Base-by-base conservation (phyloP, 2,888 invertebrate genomes). In the Cyclophora punctaria region DNA sequence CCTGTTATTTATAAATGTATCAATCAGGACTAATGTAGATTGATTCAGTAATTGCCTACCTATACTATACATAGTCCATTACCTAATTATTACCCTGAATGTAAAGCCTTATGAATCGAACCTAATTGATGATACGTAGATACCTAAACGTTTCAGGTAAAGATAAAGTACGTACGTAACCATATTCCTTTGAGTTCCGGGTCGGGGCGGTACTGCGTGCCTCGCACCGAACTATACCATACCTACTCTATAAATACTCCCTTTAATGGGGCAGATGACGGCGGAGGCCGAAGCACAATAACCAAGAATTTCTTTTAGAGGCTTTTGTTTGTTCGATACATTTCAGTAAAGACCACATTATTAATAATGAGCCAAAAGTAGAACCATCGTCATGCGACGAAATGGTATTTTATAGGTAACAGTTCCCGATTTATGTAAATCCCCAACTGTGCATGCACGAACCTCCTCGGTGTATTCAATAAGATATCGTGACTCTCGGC, bases 401-500 rank as follows among this genome's bases (percentile, higher is more conserved):
- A 67, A 66, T 53, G 56, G 55, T 56, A 58, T 60, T 59, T 52
- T 56, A 62, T 58, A 57, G 60, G 55, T 60, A 56, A 56, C 57
- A 55, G 55, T 66, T 65, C 66, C 64, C 57, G 59, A 60, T 67
- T 73, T 69, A 76, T 73, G 75, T 64, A 68, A 76, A 75, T 73
- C 59, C 56, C 55, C 49, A 63, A 59, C 55, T 57, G 47, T 53
- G 51, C 52, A 60, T 60, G 59, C 57, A 57, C 63, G 58, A 64
- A 64, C 59, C 62, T 65, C 58, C 48, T 49, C 46, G 49, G 42
- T 41, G 55, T 58, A 62, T 57, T 62, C 66, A 63, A 68, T 71
- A 66, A 73, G 76, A 74, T 84, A 75, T 83, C 86, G 87, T 86
- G 87, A 83, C 83, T 80, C 68, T 69, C 20, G 20, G 69, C 67